Evolutionary conservation across 2,888 invertebrate species (phyloP), one percentile per base, ranked within the genome.

Genomic region (Pyrocoelia pectoralis): DNA sequence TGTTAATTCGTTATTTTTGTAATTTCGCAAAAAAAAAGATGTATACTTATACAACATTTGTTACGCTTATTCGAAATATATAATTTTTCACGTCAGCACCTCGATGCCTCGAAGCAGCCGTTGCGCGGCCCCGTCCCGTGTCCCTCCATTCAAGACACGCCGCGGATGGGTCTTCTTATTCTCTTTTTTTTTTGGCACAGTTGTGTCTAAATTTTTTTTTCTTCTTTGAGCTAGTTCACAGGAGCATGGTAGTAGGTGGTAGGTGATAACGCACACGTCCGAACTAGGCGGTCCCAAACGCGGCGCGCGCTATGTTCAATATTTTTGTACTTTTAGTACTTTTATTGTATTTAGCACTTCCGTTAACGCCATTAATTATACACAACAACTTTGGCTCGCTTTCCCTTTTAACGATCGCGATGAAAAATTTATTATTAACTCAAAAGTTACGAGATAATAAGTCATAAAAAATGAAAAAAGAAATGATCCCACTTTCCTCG

Each of bases 1-100:
- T 76, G 80, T 79, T 79, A 72, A 76, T 76, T 75, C 76, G 77
- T 80, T 80, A 80, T 80, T 80, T 80, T 80, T 80, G 74, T 79
- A 80, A 76, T 76, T 71, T 71, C 67, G 72, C 69, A 72, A 73
- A 29, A 49, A 74, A 70, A 68, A 61, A 61, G 53, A 61, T 65
- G 56, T 67, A 65, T 67, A 65, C 61, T 63, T 66, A 46, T 66
- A 66, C 28, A 65, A 72, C 68, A 71, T 71, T 68, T 67, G 68
- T 72, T 71, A 70, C 75, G 77, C 77, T 77, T 77, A 74, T 76
- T 77, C 75, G 69, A 74, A 73, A 71, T 69, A 71, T 75, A 76
- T 77, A 73, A 76, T 76, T 77, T 78, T 77, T 75, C 76, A 77
- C 73, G 70, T 70, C 73, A 76, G 75, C 78, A 80, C 80, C 80